Conservation (phyloP, 2,797 vertebrate genomes). For the Okamejei kenojei region DNA sequence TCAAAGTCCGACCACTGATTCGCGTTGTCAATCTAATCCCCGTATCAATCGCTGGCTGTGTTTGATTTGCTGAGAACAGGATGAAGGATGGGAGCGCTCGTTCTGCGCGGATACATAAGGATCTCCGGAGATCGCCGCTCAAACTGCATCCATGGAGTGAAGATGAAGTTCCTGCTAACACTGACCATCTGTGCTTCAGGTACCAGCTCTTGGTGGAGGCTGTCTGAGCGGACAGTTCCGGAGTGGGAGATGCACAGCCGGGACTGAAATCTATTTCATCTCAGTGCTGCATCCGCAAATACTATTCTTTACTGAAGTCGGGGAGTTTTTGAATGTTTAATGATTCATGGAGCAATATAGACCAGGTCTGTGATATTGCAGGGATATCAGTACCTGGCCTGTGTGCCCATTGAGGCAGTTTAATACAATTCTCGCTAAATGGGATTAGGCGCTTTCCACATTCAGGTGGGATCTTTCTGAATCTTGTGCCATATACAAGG, state of each 20-base stretch:
- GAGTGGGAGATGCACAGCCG: neutral
- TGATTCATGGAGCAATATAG: neutral
- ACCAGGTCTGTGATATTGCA: neutral
- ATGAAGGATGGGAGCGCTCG: too few relatives aligned
- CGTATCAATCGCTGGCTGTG: neutral
- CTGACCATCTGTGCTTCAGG: neutral
- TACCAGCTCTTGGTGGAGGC: neutral
- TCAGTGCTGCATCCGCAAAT: neutral
- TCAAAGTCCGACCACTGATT: neutral
- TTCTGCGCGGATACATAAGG: too few relatives aligned
- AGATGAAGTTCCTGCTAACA: neutral
- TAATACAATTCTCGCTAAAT: neutral
- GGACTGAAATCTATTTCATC: neutral
- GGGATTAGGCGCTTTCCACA: neutral
- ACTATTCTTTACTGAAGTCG: too few relatives aligned
- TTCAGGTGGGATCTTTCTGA: neutral
- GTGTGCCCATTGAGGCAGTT: too few relatives aligned
- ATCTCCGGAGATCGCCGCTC: too few relatives aligned
- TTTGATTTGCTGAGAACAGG: neutral
- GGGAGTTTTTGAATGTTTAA: neutral
- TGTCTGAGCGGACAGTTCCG: neutral
- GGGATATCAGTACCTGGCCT: neutral
- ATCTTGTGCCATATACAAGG: neutral
- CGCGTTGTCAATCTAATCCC: neutral
- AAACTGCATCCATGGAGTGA: too few relatives aligned